Evolutionary conservation across 2,888 invertebrate species (phyloP).

Genomic region (Julus scandinavius): DNA sequence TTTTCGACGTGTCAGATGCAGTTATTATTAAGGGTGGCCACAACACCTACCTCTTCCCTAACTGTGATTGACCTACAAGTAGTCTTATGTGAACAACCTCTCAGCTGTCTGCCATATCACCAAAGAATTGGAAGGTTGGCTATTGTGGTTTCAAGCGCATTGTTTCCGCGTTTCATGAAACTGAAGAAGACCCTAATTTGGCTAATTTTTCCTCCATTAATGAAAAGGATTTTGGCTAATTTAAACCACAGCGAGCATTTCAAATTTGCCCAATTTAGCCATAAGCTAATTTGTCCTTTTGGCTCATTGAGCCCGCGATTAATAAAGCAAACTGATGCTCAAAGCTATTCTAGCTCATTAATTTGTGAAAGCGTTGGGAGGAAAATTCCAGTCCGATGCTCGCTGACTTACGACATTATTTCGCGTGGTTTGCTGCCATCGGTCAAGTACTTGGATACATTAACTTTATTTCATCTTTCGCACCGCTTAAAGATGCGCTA

Average conservation of each 20-base stretch:
- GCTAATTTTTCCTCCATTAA: not conserved
- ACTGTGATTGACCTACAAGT: no score
- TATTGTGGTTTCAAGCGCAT: no score
- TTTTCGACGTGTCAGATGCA: no score
- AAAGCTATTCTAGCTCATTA: not conserved
- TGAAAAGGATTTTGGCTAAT: not conserved
- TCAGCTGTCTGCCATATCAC: no score
- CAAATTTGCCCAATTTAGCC: not conserved
- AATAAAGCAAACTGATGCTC: not conserved
- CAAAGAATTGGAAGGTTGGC: no score
- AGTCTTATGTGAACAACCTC: no score
- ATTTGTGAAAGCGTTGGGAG: not conserved
- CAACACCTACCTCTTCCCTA: no score
- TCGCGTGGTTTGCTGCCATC: not conserved
- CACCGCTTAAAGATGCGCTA: not conserved
- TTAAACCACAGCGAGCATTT: not conserved
- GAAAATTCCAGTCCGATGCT: not conserved
- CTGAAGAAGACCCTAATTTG: not conserved
- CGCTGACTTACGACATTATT: not conserved
- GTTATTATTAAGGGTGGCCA: no score
- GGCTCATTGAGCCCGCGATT: not conserved
- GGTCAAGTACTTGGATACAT: conserved; percentile 14
- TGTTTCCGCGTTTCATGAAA: no score
- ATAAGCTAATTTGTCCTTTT: not conserved
- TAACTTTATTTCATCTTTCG: not conserved